Base-by-base conservation (phyloP, 2,797 vertebrate genomes). In the Oceanodroma leucorhoa region DNA sequence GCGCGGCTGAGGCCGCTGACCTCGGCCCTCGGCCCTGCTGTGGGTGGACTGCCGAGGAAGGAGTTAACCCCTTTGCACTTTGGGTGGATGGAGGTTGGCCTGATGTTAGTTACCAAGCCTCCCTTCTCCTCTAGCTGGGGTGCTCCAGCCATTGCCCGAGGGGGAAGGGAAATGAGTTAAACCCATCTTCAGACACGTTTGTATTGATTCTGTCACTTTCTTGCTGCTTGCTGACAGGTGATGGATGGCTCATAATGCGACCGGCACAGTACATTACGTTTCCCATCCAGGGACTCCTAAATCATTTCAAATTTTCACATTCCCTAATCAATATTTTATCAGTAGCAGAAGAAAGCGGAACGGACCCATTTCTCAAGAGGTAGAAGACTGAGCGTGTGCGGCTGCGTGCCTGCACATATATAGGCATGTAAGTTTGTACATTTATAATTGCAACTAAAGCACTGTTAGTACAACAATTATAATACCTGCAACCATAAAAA, bases 291-390 rank as follows among this genome's bases (percentile, higher is more conserved):
- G 93, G 97, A 95, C 97, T 98, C 97, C 96, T 98, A 98, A 98
- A 98, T 98, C 98, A 98, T 98, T 98, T 98, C 79, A 90, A 97
- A 98, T 98, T 97, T 98, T 97, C 96, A 97, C 98, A 98, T 97
- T 97, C 97, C 96, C 97, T 98, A 98, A 98, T 98, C 98, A 98
- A 98, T 98, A 98, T 98, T 98, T 98, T 97, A 98, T 98, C 95
- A 94, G 58, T 69, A 96, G 97, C 96, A 96, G 94, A 96, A 96
- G 97, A 96, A 94, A 96, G 90, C 71, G 43, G 96, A 97, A 97
- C 48, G 66, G 96, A 71, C 79, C 90, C 64, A 81, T 96, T 97
- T 97, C 94, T 96, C 94, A 92, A 85, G 84, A 89, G 94, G 95
- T 10, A 72, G 78, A 58, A 45, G 90, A 86, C 60, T 11, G 67